Evolutionary conservation across 2,113 vertebrate genomes (phyloP).

Genomic region (Hypanus sabinus): DNA sequence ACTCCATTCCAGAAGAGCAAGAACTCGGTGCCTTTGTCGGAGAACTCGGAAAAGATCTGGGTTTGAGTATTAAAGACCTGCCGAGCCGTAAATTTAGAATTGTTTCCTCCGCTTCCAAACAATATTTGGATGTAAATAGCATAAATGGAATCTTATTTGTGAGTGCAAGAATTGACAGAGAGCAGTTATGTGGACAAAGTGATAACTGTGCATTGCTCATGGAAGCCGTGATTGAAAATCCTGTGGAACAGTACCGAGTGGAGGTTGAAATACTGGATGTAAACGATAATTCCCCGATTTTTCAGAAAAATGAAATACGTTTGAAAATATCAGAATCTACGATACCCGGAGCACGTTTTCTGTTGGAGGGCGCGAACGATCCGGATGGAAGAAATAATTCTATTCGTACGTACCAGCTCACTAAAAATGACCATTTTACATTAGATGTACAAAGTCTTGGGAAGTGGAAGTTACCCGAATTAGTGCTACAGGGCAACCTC

Average conservation of each 20-base stretch:
- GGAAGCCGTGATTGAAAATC: slow-evolving; percentile 42
- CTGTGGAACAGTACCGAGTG: slow-evolving; percentile 59
- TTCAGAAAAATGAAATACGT: slow-evolving; percentile 23
- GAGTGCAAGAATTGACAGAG: slow-evolving; percentile 58
- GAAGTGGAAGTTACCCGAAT: slow-evolving; percentile 44
- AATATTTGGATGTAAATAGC: slow-evolving; percentile 53
- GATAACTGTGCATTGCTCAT: not conserved
- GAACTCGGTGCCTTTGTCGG: slow-evolving; percentile 51
- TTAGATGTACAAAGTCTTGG: slow-evolving; percentile 34
- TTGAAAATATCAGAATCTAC: slow-evolving; percentile 32
- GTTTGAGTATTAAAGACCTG: slow-evolving; percentile 52
- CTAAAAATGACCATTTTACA: slow-evolving; percentile 40
- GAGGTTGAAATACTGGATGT: slow-evolving; percentile 58
- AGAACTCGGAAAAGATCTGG: slow-evolving; percentile 57
- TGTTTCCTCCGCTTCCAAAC: slow-evolving; percentile 51
- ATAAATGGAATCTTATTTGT: slow-evolving; percentile 50
- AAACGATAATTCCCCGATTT: slow-evolving; percentile 52
- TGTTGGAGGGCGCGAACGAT: slow-evolving; percentile 38
- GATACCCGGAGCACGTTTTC: slow-evolving; percentile 34
- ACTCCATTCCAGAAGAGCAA: slow-evolving; percentile 51
- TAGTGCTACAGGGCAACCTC: slow-evolving; percentile 49
- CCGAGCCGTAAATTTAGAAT: slow-evolving; percentile 52
- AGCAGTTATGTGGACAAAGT: not conserved
- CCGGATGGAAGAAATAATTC: slow-evolving; percentile 33
- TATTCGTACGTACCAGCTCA: not conserved